Evolutionary conservation across 2,113 vertebrate species (phyloP), one percentile per base, ranked within the genome.

Genomic region (Oncorhynchus tshawytscha): DNA sequence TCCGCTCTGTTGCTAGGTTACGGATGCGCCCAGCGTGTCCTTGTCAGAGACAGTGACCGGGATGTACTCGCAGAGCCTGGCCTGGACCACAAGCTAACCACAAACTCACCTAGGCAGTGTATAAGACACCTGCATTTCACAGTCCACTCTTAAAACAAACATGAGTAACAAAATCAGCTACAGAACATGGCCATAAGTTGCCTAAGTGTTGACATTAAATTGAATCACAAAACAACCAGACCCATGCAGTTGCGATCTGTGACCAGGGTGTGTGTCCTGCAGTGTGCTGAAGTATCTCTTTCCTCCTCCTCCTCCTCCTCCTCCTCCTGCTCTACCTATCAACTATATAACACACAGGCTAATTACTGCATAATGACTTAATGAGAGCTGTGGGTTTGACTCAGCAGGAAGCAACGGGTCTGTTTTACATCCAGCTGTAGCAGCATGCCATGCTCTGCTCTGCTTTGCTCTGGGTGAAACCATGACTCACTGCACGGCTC

Each of bases 311-410:
- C 25, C 25, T 27, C 2, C 49, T 27, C 2, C 27, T 27, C 34
- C 48, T 71, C 77, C 73, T 75, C 71, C 25, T 27, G 75, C 83
- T 82, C 74, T 81, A 90, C 87, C 86, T 90, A 80, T 88, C 78
- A 75, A 27, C 85, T 89, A 45, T 45, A 15, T 54, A 91, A 85
- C 87, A 90, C 70, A 49, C 80, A 80, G 74, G 79, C 83, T 91
- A 90, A 92, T 91, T 89, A 84, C 83, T 1, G 49, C 81, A 84
- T 89, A 89, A 91, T 90, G 83, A 89, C 84, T 91, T 87, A 91
- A 90, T 86, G 84, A 86, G 86, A 64, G 71, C 85, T 88, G 89
- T 29, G 86, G 89, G 82, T 89, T 89, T 89, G 88, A 90, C 86
- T 89, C 90, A 88, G 89, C 88, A 88, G 87, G 88, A 91, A 90